These are phyloP conservation scores for Sula dactylatra DNA, from an alignment of 2,113 vertebrate genomes.

Conservation along the genomic window DNA sequence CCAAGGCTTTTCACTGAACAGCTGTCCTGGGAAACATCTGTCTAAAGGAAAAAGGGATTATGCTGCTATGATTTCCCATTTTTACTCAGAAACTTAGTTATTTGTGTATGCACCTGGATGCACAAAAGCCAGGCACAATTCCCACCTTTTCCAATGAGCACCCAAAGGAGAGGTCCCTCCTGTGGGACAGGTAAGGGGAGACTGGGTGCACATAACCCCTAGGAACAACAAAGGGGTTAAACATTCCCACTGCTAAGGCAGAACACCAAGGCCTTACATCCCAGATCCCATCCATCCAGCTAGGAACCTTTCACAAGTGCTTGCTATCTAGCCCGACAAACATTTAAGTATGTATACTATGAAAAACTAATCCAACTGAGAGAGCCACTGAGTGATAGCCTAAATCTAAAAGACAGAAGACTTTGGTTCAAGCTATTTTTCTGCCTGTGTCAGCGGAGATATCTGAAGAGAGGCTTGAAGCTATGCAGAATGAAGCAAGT, in stretches of 20 bases:
- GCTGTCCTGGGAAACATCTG: background rate
- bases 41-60: background rate
- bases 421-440: background rate
- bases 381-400: background rate
- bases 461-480: background rate
- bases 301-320: background rate
- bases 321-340: background rate
- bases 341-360: background rate
- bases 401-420: background rate
- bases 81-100: background rate
- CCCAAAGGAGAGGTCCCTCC: background rate
- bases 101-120: background rate
- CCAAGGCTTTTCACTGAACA: background rate
- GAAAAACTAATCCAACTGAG: background rate
- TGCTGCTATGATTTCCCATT: background rate
- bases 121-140: background rate
- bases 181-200: background rate
- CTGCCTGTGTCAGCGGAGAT: background rate
- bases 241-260: background rate
- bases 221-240: background rate
- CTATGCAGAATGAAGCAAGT: background rate
- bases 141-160: background rate
- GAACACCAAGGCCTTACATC: background rate
- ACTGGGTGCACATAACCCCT: background rate
- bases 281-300: background rate